Evolutionary conservation across 1,140 invertebrate genomes (phyloP), one percentile per base, ranked within the genome.

Genomic region (Drosophila sechellia): DNA sequence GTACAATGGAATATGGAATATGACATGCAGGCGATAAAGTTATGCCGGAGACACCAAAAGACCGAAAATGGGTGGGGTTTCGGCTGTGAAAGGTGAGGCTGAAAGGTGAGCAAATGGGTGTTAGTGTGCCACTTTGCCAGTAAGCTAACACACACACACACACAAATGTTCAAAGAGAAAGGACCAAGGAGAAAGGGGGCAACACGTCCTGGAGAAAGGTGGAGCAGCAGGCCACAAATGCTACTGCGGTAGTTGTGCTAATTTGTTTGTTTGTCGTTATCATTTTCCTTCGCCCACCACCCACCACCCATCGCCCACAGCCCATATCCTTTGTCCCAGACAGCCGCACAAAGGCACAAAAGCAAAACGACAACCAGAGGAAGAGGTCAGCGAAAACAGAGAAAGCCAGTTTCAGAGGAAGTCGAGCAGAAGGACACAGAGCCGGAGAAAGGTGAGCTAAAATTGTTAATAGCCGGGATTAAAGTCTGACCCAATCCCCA

Each of bases 221-320:
- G 20, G 10, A 27, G 46, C 37, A 58, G 69, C 43, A 61, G 73
- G 64, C 76, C 76, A 79, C 84, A 87, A 89, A 87, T 87, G 84
- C 76, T 83, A 81, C 81, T 87, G 84, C 84, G 84, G 84, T 81
- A 87, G 84, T 87, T 87, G 84, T 87, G 84, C 84, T 87, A 87
- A 87, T 87, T 87, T 87, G 84, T 87, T 87, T 87, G 84, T 87
- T 87, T 87, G 84, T 66, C 72, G 84, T 87, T 87, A 89, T 87
- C 84, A 87, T 89, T 87, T 69, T 72, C 73, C 77, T 57, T 27
- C 10, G 27, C n/a, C 27, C 11, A 25, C 5, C 3, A 3, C 34
- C 34, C 12, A 25, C 2, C 3, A 3, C 34, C 34, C 22, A 35
- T 34, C 35, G n/a, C 37, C 45, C 20, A 34, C 34, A 40, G 43